Base-by-base conservation (phyloP, 1,140 invertebrate species). In the Mamestra configurata region DNA sequence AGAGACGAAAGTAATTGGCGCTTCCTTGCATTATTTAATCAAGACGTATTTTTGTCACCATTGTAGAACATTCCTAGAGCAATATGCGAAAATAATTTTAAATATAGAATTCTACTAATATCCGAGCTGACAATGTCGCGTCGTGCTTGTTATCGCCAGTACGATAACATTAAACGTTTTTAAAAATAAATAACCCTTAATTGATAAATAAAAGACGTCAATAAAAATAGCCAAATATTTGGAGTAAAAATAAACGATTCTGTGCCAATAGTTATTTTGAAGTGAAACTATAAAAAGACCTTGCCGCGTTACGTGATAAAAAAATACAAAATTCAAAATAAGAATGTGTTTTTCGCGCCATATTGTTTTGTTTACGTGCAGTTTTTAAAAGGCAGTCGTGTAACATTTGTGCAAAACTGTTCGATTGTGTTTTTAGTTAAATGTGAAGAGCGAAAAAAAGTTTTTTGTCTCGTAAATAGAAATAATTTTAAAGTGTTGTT, bases 31-130 rank as follows among this genome's bases (percentile, higher is more conserved):
- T 35, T 61, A 55, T 55, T 24, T 11, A 15, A 57, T 57, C 1
- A 24, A 13, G 24, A 15, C 0, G 18, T 53, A 24, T 15, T 24
- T 10, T 13, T 71, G 81, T 46, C 53, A 78, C 76, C 84, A 91
- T 85, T 92, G 55, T 91, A 86, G 89, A 91, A 79, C 82, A 64
- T 8, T 53, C 78, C 71, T 37, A 76, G 82, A 86, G 83, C 82
- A 73, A 81, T 86, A 85, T 86, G 88, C 90, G 57, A 91, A 93
- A 91, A 92, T 79, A 80, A 89, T 89, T 93, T 93, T 94, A 94
- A 92, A 93, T 92, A 90, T 93, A 94, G 92, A 85, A 82, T 70
- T 86, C 88, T 85, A 89, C 90, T 89, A 90, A 90, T 90, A 88
- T 73, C 79, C 78, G 76, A 86, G 80, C 89, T 89, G 88, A 93